A percentile compares a stretch with the other conserved stretches of the same genome.
phyloP scores from a whole-genome alignment of 2,797 vertebrate genomes.

The Gobio occitaniae region DNA sequence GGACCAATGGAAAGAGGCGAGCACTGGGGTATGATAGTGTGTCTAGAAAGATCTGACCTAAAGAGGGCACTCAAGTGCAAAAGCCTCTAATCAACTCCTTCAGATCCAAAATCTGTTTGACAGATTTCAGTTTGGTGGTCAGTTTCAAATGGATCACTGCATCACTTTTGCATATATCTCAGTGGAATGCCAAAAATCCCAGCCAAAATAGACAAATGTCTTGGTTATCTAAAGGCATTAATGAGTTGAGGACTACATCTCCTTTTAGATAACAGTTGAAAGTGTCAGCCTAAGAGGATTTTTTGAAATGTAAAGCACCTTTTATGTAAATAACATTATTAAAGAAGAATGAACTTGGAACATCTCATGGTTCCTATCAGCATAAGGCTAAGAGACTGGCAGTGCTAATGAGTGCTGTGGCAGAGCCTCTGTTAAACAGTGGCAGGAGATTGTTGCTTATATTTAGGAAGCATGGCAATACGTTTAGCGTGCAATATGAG shows the following conservation, averaged over 20 bases:
- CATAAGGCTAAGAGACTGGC: constrained; percentile 27
- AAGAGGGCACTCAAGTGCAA: constrained; percentile 11
- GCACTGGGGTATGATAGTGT: neutral
- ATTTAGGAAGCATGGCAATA: constrained; percentile 11
- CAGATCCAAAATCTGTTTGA: neutral
- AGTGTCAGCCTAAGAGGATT: constrained; percentile 7
- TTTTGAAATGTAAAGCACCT: constrained; percentile 5
- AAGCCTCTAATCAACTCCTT: neutral
- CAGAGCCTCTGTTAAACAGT: constrained; percentile 41
- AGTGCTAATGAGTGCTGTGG: constrained; percentile 22
- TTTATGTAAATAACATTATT: constrained; percentile 25
- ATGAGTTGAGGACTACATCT: neutral
- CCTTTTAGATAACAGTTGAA: neutral
- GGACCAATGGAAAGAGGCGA: neutral
- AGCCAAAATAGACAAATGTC: constrained; percentile 10
- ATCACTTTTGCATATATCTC: constrained; percentile 32
- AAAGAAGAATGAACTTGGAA: neutral
- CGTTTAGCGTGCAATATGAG: constrained; percentile 29
- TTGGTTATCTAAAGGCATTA: constrained; percentile 25
- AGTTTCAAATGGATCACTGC: neutral
- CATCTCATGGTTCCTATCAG: neutral
- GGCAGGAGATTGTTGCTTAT: constrained; percentile 1
- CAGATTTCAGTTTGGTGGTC: neutral
- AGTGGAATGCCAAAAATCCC: constrained; percentile 13
- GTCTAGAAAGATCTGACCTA: neutral